Evolutionary conservation across 1,140 invertebrate genomes (phyloP).

Genomic region (Campoletis sonorensis): DNA sequence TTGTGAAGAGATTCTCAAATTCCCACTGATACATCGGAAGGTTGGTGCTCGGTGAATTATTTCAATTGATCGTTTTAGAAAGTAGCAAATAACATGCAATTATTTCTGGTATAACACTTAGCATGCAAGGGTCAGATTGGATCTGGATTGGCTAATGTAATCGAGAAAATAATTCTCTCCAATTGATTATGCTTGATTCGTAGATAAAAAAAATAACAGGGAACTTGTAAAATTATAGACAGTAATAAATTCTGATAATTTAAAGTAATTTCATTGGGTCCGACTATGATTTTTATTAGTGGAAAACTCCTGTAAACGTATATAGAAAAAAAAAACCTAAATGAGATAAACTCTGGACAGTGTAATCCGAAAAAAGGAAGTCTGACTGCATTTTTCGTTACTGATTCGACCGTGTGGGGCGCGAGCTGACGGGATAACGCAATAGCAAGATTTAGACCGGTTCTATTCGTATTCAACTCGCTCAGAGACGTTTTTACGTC

Average conservation of each 20-base stretch:
- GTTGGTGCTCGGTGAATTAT: not conserved
- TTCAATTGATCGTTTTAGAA: not conserved
- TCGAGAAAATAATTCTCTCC: not conserved
- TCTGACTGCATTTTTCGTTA: not conserved
- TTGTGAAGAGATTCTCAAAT: too few species aligned
- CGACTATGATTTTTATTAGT: too few species aligned
- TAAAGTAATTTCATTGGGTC: too few species aligned
- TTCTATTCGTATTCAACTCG: constrained; percentile 63
- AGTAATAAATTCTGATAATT: too few species aligned
- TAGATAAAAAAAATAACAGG: not conserved
- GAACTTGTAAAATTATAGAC: too few species aligned
- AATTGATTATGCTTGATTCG: not conserved
- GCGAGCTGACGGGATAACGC: constrained; percentile 58
- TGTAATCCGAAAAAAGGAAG: not conserved
- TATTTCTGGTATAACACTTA: not conserved
- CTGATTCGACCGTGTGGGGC: not conserved
- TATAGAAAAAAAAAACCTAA: not conserved
- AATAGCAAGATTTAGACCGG: constrained; percentile 64
- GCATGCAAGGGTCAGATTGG: not conserved
- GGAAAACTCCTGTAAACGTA: not conserved
- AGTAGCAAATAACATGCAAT: not conserved
- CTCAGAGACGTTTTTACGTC: constrained; percentile 47
- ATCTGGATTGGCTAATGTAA: not conserved
- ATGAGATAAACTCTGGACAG: not conserved
- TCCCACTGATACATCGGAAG: not conserved